Percentiles rank a stretch among this genome's conserved stretches.
Evolutionary conservation across 92 coral and sea anemone species (phyloP).

Genomic region (Blastomussa wellsi): DNA sequence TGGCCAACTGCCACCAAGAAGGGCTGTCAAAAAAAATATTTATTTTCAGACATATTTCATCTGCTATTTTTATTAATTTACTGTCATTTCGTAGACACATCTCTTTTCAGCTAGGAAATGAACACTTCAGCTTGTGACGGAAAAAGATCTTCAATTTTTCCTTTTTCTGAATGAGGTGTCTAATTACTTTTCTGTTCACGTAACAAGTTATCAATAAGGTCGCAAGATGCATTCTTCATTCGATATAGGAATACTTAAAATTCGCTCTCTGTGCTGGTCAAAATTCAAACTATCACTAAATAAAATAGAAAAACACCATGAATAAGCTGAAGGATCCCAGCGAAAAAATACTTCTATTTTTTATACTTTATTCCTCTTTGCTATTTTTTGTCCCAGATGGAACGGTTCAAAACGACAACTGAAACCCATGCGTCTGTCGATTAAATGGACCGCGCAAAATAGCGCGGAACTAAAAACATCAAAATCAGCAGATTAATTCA

Average conservation of each 20-base stretch:
- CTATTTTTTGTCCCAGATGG: not conserved
- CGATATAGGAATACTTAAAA: not conserved
- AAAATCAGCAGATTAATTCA: not conserved
- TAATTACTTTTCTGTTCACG: not conserved
- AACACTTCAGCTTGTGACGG: not conserved
- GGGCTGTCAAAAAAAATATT: not conserved
- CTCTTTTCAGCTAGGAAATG: not conserved
- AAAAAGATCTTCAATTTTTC: not conserved
- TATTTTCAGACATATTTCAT: not conserved
- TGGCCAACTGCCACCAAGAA: not conserved
- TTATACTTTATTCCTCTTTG: too few species aligned
- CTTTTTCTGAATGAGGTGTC: not conserved
- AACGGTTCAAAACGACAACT: not conserved
- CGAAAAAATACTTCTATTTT: not conserved
- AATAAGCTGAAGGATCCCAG: not conserved
- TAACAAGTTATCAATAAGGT: not conserved
- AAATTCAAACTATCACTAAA: not conserved
- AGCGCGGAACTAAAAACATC: not conserved
- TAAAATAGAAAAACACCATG: not conserved
- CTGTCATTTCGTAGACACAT: not conserved
- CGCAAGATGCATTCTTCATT: slow-evolving; percentile 4
- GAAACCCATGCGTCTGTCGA: not conserved
- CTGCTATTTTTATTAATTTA: not conserved
- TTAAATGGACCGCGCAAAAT: not conserved
- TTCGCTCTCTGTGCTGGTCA: not conserved